Base-by-base conservation (phyloP, 2,888 invertebrate species). In the Coelinius sp. region DNA sequence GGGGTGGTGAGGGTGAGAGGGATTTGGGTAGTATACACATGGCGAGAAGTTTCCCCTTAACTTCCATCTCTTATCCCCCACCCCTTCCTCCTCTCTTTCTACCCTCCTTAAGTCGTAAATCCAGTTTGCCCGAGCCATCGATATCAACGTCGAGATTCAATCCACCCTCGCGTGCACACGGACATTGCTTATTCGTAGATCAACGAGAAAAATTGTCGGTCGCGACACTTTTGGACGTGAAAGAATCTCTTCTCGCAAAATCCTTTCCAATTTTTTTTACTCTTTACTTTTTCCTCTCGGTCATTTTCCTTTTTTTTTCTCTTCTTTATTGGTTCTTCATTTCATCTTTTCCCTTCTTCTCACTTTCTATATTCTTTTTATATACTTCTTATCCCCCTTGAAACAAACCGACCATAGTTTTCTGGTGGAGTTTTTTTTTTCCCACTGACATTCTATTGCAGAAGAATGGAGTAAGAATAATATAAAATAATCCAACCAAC, bases 121-220 rank as follows among this genome's bases (percentile, higher is more conserved):
- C 74, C 75, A 65, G 73, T 71, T 70, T 65, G 71, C 63, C 71
- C 70, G 56, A 77, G 56, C 73, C 73, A 76, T 75, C 75, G 71
- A 75, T 76, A 76, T 77, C 73, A 67, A 56, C 67, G 70, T 71
- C 73, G 73, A 64, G 65, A 76, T 73, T 76, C 72, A 76, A 76
- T 77, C 73, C 73, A 68, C 38, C 64, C 65, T 56, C 25, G 63
- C 56, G 62, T 7, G 46, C 71, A 41, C 46, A 73, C 69, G 71
- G 72, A 72, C 75, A 66, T 72, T 70, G 68, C 71, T 72, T 72
- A 72, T 68, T 72, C 44, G 64, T 72, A 72, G 68, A 72, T 68
- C 71, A 68, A 46, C 63, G 64, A 72, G 68, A 72, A 68, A 72
- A 72, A 72, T 68, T 68, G 53, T 52, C 31, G 44, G 24, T 52